A percentile compares a stretch with the other conserved stretches of the same genome.
Conservation (phyloP, 2,888 invertebrate species). For the Marronus borbonicus region DNA sequence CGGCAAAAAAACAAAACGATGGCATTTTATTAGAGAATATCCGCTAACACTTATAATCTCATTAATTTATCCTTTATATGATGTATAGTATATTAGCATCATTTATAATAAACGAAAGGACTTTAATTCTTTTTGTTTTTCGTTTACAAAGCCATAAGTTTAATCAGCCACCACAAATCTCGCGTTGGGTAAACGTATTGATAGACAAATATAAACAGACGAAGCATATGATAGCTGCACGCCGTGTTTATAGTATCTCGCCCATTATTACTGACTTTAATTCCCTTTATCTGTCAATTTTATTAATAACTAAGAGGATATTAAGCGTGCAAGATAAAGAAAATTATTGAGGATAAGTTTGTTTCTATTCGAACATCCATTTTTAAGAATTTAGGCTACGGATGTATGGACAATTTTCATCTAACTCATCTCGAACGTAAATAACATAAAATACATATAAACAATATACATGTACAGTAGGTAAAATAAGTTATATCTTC, state of each 20-base stretch:
- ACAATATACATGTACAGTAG: too few relatives aligned
- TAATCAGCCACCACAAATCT: constrained; percentile 7
- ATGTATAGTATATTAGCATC: background rate
- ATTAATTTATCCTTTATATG: background rate
- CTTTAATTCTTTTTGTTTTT: background rate
- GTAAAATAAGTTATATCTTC: too few relatives aligned
- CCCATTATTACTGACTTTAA: constrained; percentile 15
- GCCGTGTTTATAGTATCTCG: background rate
- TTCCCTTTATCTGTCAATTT: background rate
- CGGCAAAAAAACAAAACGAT: background rate
- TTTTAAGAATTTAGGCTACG: background rate
- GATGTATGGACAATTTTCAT: background rate
- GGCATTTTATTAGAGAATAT: background rate
- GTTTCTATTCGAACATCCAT: background rate
- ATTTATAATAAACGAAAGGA: background rate
- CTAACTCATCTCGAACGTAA: constrained; percentile 11
- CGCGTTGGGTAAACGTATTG: background rate
- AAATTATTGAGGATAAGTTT: constrained; percentile 11
- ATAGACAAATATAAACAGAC: constrained; percentile 6
- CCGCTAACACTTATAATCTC: background rate
- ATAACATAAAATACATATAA: background rate
- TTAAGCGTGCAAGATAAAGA: background rate
- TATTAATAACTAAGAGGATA: constrained; percentile 10
- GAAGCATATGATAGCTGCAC: background rate
- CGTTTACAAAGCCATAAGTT: constrained; percentile 2